These are phyloP conservation scores for Amorpha juglandis DNA, from an alignment of 2,888 invertebrate species.

Conservation along the genomic window DNA sequence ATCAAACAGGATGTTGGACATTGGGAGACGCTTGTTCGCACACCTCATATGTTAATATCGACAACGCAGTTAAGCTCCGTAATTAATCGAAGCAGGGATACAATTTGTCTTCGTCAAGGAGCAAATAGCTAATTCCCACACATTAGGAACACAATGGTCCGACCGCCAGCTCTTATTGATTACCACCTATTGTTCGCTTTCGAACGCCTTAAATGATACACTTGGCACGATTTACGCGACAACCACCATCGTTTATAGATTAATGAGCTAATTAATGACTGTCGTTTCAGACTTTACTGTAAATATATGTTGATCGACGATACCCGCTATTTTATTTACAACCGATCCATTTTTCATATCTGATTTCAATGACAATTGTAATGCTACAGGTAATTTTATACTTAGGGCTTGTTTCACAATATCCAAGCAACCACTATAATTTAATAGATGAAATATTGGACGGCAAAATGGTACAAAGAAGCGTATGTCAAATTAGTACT, in stretches of 20 bases:
- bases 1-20: constrained; percentile 24
- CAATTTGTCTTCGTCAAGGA: constrained; percentile 83
- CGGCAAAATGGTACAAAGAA: no score
- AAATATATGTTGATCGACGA: constrained; percentile 21
- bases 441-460: no score
- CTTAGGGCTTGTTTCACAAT: no score
- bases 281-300: constrained; percentile 43
- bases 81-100: constrained; percentile 78
- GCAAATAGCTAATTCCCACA: constrained; percentile 83
- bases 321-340: constrained; percentile 7
- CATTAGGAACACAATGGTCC: constrained; percentile 79
- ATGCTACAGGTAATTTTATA: no score
- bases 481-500: no score
- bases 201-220: constrained; percentile 75
- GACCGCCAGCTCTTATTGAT: constrained; percentile 77
- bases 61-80: constrained; percentile 75
- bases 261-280: constrained; percentile 62
- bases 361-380: no score
- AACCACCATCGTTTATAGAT: constrained; percentile 62
- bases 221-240: constrained; percentile 70
- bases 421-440: no score
- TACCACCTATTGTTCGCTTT: constrained; percentile 78
- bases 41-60: constrained; percentile 61
- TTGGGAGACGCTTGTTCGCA: constrained; percentile 37
- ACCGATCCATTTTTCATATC: neutral